Evolutionary conservation across 2,888 invertebrate species (phyloP), one percentile per base, ranked within the genome.

Genomic region (Stenoptilia bipunctidactyla): DNA sequence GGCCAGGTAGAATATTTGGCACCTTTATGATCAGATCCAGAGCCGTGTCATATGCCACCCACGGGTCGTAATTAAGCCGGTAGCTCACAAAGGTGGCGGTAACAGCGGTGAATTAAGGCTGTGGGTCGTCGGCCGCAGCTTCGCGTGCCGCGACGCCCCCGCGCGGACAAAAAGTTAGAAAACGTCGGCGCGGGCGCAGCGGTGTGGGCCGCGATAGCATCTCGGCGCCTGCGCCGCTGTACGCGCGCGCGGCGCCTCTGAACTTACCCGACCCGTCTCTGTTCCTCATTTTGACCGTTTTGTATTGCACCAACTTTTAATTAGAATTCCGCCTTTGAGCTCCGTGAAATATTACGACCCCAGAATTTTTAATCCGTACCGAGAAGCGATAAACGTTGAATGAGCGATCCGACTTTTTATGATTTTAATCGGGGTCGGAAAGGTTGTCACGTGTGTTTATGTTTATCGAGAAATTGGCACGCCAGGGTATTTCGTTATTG

Each of bases 1-100:
- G n/a, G n/a, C n/a, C n/a, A 82, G 82, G 82, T 83, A 82, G 66
- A 76, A 66, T 74, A 71, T 80, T 82, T 80, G 74, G 75, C 80
- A 76, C 79, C 76, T 80, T 79, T 77, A 76, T 75, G 75, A 80
- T 77, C 74, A 69, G 65, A 74, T 77, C 79, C 74, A 74, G 74
- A 68, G 30, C 30, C 76, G 67, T 77, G 72, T 80, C 77, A 77
- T 77, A 76, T 72, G 79, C 79, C 77, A 79, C 80, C 82, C 79
- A 80, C 79, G 72, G 67, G 58, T 60, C 64, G 71, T 74, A 73
- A 79, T 77, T 77, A 77, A 73, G 79, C 71, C 73, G 77, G 76
- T 75, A 76, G 76, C 66, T 65, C 65, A 76, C 79, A 79, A 80
- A 80, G 79, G 74, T 69, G 72, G 66, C 76, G 71, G 54, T 4